Evolutionary conservation across 2,113 vertebrate species (phyloP).

Genomic region (Clarias gariepinus): DNA sequence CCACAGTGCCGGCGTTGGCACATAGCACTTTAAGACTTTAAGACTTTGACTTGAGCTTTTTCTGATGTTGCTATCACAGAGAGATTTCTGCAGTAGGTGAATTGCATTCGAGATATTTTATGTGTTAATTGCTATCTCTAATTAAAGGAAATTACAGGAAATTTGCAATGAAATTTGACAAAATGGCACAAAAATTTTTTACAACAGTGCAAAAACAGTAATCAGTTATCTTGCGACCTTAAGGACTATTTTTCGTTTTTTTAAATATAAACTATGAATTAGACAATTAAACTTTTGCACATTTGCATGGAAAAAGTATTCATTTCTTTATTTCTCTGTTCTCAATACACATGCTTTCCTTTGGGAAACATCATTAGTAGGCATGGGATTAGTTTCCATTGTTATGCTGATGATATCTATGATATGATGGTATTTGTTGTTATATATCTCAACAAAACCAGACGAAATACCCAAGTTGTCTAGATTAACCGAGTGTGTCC

Average conservation of each 20-base stretch:
- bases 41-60: slow-evolving; percentile 3
- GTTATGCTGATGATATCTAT: no score
- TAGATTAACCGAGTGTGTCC: no score
- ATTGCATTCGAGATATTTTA: background rate
- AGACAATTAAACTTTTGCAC: background rate
- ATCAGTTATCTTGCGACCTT: background rate
- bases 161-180: no score
- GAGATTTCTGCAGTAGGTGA: background rate
- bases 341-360: no score
- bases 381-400: no score
- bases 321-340: no score
- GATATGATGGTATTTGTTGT: no score
- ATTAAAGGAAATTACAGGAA: background rate
- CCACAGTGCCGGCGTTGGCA: background rate
- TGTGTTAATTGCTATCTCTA: background rate
- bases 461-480: no score
- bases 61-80: background rate
- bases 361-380: no score
- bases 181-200: background rate
- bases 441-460: no score
- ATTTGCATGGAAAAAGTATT: no score
- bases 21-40: slow-evolving; percentile 5
- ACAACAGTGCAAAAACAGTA: background rate
- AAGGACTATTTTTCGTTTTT: background rate
- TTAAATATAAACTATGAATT: background rate